Conservation (phyloP, 2,888 invertebrate genomes). For the Synanthedon vespiformis region DNA sequence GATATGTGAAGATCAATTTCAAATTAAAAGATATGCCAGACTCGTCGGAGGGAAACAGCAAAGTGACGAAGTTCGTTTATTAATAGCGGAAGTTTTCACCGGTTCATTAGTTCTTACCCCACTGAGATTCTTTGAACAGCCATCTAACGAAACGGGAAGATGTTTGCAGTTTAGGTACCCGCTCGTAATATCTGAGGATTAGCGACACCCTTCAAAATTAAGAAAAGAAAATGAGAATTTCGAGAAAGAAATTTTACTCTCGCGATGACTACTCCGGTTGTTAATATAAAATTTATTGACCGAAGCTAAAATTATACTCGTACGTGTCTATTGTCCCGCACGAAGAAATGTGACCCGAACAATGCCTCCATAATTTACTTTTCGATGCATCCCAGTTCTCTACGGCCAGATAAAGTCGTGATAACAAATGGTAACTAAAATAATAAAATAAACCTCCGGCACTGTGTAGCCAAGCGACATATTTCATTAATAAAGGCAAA, state of each 20-base stretch:
- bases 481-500: conserved; percentile 70
- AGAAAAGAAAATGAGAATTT: conserved; percentile 38
- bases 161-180: conserved; percentile 30
- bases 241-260: conserved; percentile 7
- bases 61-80: conserved; percentile 7
- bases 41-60: neutral
- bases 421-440: conserved; percentile 70
- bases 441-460: conserved; percentile 61
- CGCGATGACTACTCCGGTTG: conserved; percentile 16
- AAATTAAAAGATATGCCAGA: neutral
- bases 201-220: conserved; percentile 57
- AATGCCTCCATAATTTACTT: conserved; percentile 67
- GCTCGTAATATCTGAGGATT: conserved; percentile 58
- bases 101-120: conserved; percentile 50
- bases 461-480: conserved; percentile 56
- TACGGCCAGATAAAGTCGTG: conserved; percentile 65
- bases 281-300: conserved; percentile 60
- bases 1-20: neutral
- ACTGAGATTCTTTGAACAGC: conserved; percentile 16
- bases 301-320: conserved; percentile 51
- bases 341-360: conserved; percentile 55
- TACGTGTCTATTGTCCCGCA: conserved; percentile 57
- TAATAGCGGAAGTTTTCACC: conserved; percentile 24
- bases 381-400: conserved; percentile 59
- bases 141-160: conserved; percentile 32